Conservation (phyloP, 2,888 invertebrate genomes). For the Watsonalla cultraria region DNA sequence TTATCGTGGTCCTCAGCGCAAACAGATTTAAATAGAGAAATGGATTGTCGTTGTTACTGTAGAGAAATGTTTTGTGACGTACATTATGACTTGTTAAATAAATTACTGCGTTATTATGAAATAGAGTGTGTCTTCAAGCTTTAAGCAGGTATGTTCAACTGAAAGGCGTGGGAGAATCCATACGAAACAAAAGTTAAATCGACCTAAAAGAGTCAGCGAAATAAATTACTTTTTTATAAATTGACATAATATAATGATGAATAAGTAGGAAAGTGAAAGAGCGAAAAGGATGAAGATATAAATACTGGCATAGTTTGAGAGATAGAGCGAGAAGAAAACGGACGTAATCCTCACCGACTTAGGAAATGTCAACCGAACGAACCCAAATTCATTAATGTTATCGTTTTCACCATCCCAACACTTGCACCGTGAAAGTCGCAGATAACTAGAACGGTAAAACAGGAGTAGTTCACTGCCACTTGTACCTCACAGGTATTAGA, state of each 20-base stretch:
- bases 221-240: too few relatives aligned
- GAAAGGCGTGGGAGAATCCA: too few relatives aligned
- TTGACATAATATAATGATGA: too few relatives aligned
- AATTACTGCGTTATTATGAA: too few relatives aligned
- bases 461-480: conserved; percentile 10
- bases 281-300: too few relatives aligned
- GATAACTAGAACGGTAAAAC: conserved; percentile 17
- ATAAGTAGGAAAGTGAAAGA: too few relatives aligned
- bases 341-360: conserved; percentile 47
- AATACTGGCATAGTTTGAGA: conserved; percentile 10
- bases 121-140: too few relatives aligned
- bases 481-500: conserved; percentile 1
- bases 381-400: conserved; percentile 64
- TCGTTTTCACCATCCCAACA: conserved; percentile 49
- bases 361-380: conserved; percentile 58
- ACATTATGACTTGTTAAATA: neutral
- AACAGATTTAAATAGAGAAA: conserved; percentile 27
- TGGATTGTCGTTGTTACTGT: conserved; percentile 13
- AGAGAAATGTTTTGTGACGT: conserved; percentile 3
- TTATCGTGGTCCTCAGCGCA: conserved; percentile 22
- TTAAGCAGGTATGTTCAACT: too few relatives aligned
- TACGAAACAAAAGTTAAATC: too few relatives aligned
- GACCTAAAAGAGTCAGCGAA: too few relatives aligned
- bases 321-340: conserved; percentile 23
- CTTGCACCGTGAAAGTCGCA: conserved; percentile 36